Evolutionary conservation across 2,113 vertebrate species (phyloP), one percentile per base, ranked within the genome.

Genomic region (Myrmecophaga tridactyla): DNA sequence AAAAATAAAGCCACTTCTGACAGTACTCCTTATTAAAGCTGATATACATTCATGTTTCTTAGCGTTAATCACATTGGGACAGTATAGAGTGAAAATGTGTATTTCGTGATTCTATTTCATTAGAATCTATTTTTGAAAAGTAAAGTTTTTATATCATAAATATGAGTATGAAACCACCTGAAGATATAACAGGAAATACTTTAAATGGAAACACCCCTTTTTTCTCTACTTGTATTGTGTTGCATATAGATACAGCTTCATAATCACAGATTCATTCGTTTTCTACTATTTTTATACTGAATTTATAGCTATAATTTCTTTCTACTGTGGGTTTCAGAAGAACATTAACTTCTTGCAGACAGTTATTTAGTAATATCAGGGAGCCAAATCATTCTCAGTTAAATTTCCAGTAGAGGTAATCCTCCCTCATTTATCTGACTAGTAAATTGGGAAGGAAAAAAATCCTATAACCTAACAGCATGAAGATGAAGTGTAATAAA

Each of bases 401-500:
- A 97, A 82, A 93, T 89, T 96, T 96, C 36, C 81, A 96, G 92
- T 81, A 86, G 73, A 95, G 41, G 78, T 96, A 94, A 95, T 92
- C 94, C 89, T 86, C 94, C 60, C 46, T 95, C 90, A 84, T 96
- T 97, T 95, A 90, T 92, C 69, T 95, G 81, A 92, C 76, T 91
- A 91, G 86, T 36, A 97, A 97, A 95, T 78, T 95, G 69, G 41
- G 88, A 95, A 93, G 60, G 46, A 86, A n/a, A n/a, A 96, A 96
- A 93, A 67, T 51, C 29, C 29, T 90, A 56, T 85, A 95, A 92
- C 58, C n/a, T 94, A 96, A 90, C 77, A 94, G 78, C 90, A 94
- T 72, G 70, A 97, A 95, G 88, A 96, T 89, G 84, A 95, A 96
- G 31, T 72, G 69, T 95, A 96, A 94, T 91, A 92, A 96, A 96